Evolutionary conservation across 2,113 vertebrate species (phyloP), one percentile per base, ranked within the genome.

Genomic region (Syrrhaptes paradoxus): DNA sequence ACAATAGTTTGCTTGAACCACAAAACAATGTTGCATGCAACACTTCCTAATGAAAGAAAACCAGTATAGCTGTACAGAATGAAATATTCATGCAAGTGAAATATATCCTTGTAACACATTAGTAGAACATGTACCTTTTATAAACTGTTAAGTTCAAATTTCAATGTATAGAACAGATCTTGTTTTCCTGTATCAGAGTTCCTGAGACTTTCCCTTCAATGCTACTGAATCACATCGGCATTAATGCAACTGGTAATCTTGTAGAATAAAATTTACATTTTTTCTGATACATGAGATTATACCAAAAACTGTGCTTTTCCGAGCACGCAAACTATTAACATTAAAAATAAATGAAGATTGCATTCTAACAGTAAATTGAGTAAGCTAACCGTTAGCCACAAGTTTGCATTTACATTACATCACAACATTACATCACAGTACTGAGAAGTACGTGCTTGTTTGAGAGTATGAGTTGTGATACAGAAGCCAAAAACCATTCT

Each of bases 141-240:
- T 38, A 41, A 82, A 72, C 5, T 28, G 12, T 15, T 72, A 77
- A 80, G n/a, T 48, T 54, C 11, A 54, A 22, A 2, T 45, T 89
- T 94, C 25, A 43, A 11, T 29, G n/a, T 38, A 38, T 7, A 46
- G 13, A 70, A 28, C 7, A 54, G 4, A 28, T 32, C 19, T 2
- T 70, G 16, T 34, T 58, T 80, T 54, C 10, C 2, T 13, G 3
- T 51, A 12, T 61, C 24, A 58, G 29, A 67, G 24, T 61, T 89
- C 20, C 48, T 5, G 2, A 61, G 49, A 20, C 16, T 31, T 59
- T 68, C 24, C 2, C 16, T 71, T 65, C 29, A 73, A 86, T 16
- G 17, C 5, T 55, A 25, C 13, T 1, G 6, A 76, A 24, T 22
- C 3, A 0, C 4, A 22, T 2, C 4, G 17, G 3, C 6, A 7